Evolutionary conservation across 2,113 vertebrate species (phyloP).

Genomic region (Herpailurus yagouaroundi): DNA sequence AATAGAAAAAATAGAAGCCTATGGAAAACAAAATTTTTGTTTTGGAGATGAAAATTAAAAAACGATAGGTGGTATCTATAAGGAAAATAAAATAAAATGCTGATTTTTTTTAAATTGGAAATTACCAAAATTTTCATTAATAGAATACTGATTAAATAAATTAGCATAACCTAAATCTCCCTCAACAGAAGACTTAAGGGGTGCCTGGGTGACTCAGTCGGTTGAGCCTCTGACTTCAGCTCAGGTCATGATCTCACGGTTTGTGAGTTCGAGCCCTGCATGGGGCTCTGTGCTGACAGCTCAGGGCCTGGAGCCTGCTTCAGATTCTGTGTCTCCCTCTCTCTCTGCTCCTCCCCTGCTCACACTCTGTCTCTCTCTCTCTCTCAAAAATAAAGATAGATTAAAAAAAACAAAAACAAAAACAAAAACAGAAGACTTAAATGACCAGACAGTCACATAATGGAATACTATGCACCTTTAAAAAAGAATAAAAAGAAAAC

Average conservation of each 20-base stretch:
- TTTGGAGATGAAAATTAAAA: background rate
- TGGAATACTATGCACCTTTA: background rate
- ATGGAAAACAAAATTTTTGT: background rate
- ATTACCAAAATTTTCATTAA: background rate
- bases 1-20: background rate
- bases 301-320: too few species aligned
- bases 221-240: too few species aligned
- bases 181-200: background rate
- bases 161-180: background rate
- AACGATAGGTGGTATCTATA: background rate
- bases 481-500: background rate
- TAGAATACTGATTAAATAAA: background rate
- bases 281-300: too few species aligned
- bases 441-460: background rate
- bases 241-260: too few species aligned
- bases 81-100: background rate
- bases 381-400: too few species aligned
- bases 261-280: too few species aligned
- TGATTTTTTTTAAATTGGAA: background rate
- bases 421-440: background rate
- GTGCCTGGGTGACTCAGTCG: too few species aligned
- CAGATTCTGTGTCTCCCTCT: too few species aligned
- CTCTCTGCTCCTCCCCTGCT: too few species aligned
- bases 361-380: too few species aligned
- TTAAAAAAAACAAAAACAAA: too few species aligned